Conservation (phyloP, 2,797 vertebrate genomes). For the Vespertilio murinus region DNA sequence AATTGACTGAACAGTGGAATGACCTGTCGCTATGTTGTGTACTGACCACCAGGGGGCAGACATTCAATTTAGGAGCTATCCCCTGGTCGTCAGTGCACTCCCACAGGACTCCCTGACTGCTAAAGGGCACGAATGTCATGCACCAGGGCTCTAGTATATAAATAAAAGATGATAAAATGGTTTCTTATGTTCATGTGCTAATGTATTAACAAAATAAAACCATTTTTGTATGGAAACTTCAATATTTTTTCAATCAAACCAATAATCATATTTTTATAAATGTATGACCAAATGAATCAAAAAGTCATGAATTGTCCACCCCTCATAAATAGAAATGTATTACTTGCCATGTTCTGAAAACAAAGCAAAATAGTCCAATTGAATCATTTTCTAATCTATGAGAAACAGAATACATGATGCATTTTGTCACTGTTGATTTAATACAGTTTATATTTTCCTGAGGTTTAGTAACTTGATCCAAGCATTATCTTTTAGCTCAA, state of each 20-base stretch:
- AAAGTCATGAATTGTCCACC: constrained; percentile 11
- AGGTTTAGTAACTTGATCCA: constrained; percentile 65
- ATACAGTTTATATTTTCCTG: constrained; percentile 39
- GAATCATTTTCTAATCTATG: constrained; percentile 37
- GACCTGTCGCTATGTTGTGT: too few relatives aligned
- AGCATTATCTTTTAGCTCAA: constrained; percentile 64
- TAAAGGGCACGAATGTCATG: too few relatives aligned
- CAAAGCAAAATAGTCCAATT: constrained; percentile 53
- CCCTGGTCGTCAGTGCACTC: too few relatives aligned
- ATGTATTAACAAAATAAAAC: neutral
- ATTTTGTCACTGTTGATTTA: constrained; percentile 57
- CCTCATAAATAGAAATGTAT: constrained; percentile 57
- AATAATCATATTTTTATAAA: constrained; percentile 44
- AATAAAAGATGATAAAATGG: neutral
- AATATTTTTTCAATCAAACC: constrained; percentile 21
- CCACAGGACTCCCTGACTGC: too few relatives aligned
- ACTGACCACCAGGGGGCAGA: too few relatives aligned
- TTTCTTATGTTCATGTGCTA: neutral
- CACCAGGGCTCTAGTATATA: neutral
- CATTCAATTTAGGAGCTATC: too few relatives aligned
- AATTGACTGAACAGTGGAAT: too few relatives aligned
- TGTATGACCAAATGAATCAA: constrained; percentile 14
- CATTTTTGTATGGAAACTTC: neutral
- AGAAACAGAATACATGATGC: constrained; percentile 41
- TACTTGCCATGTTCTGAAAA: constrained; percentile 54